Conservation (phyloP, 2,113 vertebrate species). For the Phasianus colchicus region DNA sequence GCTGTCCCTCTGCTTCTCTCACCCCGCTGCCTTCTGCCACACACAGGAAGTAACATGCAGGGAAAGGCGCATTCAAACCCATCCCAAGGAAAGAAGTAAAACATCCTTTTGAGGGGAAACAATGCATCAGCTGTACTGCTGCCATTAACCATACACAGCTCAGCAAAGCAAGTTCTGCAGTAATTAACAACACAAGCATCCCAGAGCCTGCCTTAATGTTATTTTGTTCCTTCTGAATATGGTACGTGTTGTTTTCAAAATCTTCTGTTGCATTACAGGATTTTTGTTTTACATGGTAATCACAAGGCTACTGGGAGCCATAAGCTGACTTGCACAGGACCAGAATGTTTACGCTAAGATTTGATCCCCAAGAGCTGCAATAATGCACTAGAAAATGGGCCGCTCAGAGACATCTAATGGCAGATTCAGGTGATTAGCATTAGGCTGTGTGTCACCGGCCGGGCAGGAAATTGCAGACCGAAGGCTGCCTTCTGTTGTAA, state of each 20-base stretch:
- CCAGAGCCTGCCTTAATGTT: background rate
- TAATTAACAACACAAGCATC: rapidly evolving
- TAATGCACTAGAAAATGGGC: background rate
- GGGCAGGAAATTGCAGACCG: background rate
- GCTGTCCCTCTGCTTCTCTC: background rate
- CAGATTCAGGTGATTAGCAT: background rate
- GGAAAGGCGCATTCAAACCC: background rate
- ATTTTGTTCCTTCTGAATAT: background rate
- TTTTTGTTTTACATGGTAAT: background rate
- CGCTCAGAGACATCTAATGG: background rate
- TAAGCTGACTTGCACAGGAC: background rate
- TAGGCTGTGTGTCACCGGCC: background rate
- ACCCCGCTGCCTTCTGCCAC: background rate
- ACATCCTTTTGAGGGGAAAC: background rate
- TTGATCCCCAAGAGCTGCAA: background rate
- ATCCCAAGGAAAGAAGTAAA: background rate
- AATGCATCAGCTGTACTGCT: too few relatives aligned
- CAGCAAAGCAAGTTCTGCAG: background rate
- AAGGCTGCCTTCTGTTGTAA: background rate
- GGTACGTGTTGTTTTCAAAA: background rate
- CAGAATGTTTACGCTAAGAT: background rate
- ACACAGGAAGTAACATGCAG: background rate
- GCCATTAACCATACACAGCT: background rate
- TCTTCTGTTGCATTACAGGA: background rate
- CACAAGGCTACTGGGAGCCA: background rate